Conservation (phyloP, 2,888 invertebrate genomes). For the Erpobdella octoculata region DNA sequence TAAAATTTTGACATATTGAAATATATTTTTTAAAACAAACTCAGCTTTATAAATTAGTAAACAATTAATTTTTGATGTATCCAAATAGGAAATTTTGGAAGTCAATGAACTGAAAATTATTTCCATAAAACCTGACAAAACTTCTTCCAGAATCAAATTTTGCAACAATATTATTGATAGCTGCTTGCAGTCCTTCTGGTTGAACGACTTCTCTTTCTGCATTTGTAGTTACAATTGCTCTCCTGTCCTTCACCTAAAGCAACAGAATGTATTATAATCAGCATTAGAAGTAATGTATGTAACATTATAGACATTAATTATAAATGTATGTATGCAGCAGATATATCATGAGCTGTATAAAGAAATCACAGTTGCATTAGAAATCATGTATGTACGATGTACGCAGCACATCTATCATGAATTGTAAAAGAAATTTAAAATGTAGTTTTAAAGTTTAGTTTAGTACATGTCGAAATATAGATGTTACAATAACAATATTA, state of each 20-base stretch:
- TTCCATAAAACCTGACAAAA: conserved; percentile 83
- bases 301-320: too few relatives aligned
- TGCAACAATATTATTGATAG: conserved; percentile 66
- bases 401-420: too few relatives aligned
- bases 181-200: conserved; percentile 74
- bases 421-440: too few relatives aligned
- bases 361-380: too few relatives aligned
- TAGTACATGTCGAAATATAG: too few relatives aligned
- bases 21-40: background rate
- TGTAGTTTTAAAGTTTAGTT: too few relatives aligned
- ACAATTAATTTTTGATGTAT: background rate
- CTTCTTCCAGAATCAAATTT: conserved; percentile 68
- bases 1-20: background rate
- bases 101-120: too few relatives aligned
- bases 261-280: background rate
- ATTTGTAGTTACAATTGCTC: conserved; percentile 73
- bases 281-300: too few relatives aligned
- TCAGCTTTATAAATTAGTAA: background rate
- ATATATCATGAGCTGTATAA: too few relatives aligned
- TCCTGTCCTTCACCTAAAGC: conserved; percentile 64
- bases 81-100: conserved; percentile 12
- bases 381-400: too few relatives aligned
- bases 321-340: too few relatives aligned
- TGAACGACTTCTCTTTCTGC: conserved; percentile 74
- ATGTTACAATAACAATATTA: too few relatives aligned